A percentile compares a stretch with the other conserved stretches of the same genome.
Conservation (phyloP, 1,140 invertebrate genomes). For the Belonocnema kinseyi region DNA sequence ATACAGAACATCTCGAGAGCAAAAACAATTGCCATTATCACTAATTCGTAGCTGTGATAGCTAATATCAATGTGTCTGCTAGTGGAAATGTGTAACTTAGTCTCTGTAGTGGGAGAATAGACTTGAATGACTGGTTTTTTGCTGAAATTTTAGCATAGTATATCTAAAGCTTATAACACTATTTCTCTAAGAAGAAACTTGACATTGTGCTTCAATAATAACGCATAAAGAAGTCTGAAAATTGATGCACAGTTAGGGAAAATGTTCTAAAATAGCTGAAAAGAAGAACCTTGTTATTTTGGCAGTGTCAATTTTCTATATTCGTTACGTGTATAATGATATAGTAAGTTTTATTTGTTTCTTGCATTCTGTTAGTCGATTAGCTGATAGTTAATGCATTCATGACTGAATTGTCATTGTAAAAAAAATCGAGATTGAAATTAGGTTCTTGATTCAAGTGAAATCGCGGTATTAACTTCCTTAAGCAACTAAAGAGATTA, state of each 20-base stretch:
- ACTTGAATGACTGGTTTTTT: background rate
- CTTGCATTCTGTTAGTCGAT: too few species aligned
- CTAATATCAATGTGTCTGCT: conserved; percentile 36
- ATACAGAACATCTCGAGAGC: background rate
- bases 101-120: background rate
- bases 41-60: conserved; percentile 20
- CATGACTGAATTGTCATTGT: too few species aligned
- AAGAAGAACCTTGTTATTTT: too few species aligned
- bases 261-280: conserved; percentile 65
- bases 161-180: conserved; percentile 34
- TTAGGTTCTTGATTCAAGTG: too few species aligned
- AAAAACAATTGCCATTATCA: conserved; percentile 12
- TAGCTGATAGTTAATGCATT: too few species aligned
- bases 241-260: conserved; percentile 57
- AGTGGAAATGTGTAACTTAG: background rate
- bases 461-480: too few species aligned
- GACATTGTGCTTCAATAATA: conserved; percentile 55
- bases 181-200: conserved; percentile 23
- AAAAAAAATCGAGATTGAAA: too few species aligned
- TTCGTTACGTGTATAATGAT: too few species aligned
- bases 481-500: too few species aligned
- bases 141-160: background rate
- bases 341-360: too few species aligned
- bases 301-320: too few species aligned
- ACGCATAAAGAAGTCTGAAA: conserved; percentile 62